Percentiles rank a stretch among this genome's conserved stretches.
These are phyloP conservation scores for Sceliomorpha sp. DNA, from an alignment of 2,888 invertebrate species.

Conservation along the genomic window DNA sequence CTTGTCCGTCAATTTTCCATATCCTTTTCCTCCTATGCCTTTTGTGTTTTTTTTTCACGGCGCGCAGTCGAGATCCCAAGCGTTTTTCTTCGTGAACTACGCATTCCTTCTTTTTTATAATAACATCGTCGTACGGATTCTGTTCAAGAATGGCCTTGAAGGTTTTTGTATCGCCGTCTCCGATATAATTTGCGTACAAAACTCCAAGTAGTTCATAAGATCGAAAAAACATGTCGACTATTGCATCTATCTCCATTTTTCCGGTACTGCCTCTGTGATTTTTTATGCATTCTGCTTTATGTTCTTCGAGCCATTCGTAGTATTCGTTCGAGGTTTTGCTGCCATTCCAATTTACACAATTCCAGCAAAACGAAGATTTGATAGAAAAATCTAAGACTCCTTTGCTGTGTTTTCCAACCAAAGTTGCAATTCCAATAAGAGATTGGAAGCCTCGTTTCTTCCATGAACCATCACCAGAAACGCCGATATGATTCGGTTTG, in stretches of 20 bases:
- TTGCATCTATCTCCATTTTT: no score
- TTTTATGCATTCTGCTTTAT: conserved; percentile 22
- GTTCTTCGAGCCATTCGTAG: conserved; percentile 31
- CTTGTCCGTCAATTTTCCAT: conserved; percentile 55
- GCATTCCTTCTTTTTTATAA: conserved; percentile 50
- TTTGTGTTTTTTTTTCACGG: conserved; percentile 29
- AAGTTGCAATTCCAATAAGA: conserved; percentile 12
- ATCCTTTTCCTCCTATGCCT: conserved; percentile 48
- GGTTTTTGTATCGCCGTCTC: conserved; percentile 49
- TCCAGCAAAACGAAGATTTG: conserved; percentile 5
- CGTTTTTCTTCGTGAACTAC: conserved; percentile 19
- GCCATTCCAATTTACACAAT: conserved; percentile 1
- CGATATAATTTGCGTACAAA: conserved; percentile 34
- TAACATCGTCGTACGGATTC: conserved; percentile 28
- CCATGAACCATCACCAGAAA: conserved; percentile 8
- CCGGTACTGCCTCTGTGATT: conserved; percentile 39
- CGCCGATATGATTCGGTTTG: conserved; percentile 4
- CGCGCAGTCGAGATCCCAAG: conserved; percentile 13
- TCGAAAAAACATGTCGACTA: conserved; percentile 18
- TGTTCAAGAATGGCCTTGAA: conserved; percentile 6
- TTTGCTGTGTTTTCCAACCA: conserved; percentile 19
- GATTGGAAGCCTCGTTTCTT: conserved; percentile 14
- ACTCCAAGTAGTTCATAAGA: conserved; percentile 29
- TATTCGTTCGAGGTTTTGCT: conserved; percentile 11
- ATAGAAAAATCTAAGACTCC: conserved; percentile 13